Conservation (phyloP, 1,140 invertebrate species). For the Heterodera schachtii region DNA sequence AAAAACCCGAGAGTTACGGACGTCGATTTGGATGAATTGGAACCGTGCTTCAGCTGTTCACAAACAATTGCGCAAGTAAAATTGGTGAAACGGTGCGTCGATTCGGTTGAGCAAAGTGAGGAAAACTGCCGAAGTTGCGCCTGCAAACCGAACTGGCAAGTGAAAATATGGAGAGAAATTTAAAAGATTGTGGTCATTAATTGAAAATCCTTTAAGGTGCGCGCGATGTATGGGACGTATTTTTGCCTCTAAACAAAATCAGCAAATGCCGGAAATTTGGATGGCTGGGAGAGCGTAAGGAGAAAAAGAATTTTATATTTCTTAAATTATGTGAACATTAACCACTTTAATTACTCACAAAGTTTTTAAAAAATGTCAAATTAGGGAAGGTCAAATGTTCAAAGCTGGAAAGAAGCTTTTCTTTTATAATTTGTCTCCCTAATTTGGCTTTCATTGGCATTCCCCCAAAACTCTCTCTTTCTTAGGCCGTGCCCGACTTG, state of each 20-base stretch:
- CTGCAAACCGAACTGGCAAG: slow-evolving; percentile 44
- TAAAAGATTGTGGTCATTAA: too few relatives aligned
- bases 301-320: background rate
- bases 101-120: slow-evolving; percentile 27
- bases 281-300: slow-evolving; percentile 35
- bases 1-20: slow-evolving; percentile 18
- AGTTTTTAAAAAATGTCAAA: too few relatives aligned
- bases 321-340: too few relatives aligned
- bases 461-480: background rate
- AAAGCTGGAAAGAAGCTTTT: too few relatives aligned
- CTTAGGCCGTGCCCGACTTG: slow-evolving; percentile 27
- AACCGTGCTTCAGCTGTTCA: slow-evolving; percentile 42
- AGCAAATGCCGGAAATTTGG: slow-evolving; percentile 40
- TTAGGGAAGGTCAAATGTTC: too few relatives aligned
- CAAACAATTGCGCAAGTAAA: slow-evolving; percentile 22
- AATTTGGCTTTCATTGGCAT: background rate
- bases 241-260: slow-evolving; percentile 44
- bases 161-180: background rate
- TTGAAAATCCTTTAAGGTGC: slow-evolving; percentile 27
- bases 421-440: background rate
- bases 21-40: slow-evolving; percentile 21
- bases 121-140: slow-evolving; percentile 29
- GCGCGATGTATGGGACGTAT: slow-evolving; percentile 42
- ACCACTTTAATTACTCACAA: too few relatives aligned
- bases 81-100: slow-evolving; percentile 34